A percentile compares a stretch with the other conserved stretches of the same genome.
Evolutionary conservation across 2,797 vertebrate species (phyloP).

Genomic region (Hippopotamyrus pictus): DNA sequence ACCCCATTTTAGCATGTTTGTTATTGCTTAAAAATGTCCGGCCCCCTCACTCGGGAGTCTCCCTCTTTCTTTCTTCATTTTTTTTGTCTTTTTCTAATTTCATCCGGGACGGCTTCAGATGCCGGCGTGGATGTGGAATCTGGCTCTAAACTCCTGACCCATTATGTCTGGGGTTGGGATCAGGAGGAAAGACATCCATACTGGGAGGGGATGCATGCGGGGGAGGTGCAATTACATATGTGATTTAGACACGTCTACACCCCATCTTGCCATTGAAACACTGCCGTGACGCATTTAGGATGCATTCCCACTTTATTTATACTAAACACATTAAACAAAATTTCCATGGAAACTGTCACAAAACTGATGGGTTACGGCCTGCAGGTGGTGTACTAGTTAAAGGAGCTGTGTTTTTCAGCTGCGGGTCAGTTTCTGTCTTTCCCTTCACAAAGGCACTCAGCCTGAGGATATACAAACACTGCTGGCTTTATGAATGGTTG

Average conservation of each 20-base stretch:
- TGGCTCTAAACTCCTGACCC: not conserved
- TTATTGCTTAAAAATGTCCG: not conserved
- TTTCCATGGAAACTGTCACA: not conserved
- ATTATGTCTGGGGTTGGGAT: not conserved
- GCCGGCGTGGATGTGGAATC: not conserved
- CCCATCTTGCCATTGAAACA: not conserved
- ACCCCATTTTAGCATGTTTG: not conserved
- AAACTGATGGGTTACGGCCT: not conserved
- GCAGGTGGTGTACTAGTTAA: not conserved
- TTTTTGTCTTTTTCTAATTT: not conserved
- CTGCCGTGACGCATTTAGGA: not conserved
- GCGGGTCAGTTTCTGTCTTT: not conserved
- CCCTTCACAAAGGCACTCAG: not conserved
- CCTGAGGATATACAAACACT: not conserved
- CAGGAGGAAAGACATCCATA: not conserved
- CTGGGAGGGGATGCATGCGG: not conserved
- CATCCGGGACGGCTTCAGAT: not conserved
- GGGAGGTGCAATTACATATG: not conserved
- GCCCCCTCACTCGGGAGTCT: not conserved
- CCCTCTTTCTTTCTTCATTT: not conserved
- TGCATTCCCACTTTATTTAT: not conserved
- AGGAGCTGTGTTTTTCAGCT: not conserved
- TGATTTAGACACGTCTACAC: not conserved
- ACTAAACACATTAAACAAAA: not conserved
- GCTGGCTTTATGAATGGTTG: constrained; percentile 2